These are phyloP conservation scores for Lepilemur septentrionalis DNA, from an alignment of 2,797 vertebrate species.

Conservation along the genomic window DNA sequence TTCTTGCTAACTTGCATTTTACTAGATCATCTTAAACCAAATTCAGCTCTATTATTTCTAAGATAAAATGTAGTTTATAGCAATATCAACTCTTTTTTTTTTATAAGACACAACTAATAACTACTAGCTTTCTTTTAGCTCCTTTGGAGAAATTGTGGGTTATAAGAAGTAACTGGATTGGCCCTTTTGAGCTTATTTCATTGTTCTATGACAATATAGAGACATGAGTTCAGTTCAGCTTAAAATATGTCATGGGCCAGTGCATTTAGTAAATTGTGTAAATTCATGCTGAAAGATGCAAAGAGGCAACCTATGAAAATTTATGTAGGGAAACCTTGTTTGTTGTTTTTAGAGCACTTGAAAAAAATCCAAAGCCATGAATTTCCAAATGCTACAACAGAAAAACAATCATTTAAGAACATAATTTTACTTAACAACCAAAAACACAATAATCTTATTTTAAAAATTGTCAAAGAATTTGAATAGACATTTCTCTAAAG, in stretches of 20 bases:
- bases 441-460: not conserved
- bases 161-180: not conserved
- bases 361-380: not conserved
- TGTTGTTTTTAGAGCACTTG: not conserved
- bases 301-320: not conserved
- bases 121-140: not conserved
- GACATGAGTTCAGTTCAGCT: not conserved
- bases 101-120: not conserved
- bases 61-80: not conserved
- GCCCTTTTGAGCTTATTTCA: not conserved
- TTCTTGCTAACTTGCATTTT: not conserved
- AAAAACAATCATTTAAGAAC: not conserved
- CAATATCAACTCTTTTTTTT: not conserved
- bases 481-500: not conserved
- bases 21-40: not conserved
- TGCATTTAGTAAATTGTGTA: not conserved
- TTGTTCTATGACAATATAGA: not conserved
- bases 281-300: not conserved
- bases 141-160: not conserved
- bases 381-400: not conserved
- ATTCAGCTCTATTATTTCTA: not conserved
- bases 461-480: not conserved
- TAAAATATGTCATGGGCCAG: not conserved
- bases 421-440: not conserved
- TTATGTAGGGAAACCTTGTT: not conserved